Conservation (phyloP, 2,888 invertebrate species). For the Laothoe populi region DNA sequence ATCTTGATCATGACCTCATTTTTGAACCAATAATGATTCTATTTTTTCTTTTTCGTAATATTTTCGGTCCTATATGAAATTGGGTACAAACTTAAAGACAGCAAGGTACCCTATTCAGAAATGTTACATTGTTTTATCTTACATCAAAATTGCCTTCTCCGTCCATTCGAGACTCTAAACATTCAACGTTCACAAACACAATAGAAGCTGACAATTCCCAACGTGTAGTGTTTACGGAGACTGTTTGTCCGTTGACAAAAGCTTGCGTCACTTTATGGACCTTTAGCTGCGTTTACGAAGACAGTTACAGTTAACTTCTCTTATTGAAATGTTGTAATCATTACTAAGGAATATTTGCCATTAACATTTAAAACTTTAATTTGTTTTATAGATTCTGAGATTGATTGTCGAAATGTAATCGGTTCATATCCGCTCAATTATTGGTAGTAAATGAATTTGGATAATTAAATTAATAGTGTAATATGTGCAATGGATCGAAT, state of each 20-base stretch:
- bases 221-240: slow-evolving; percentile 56
- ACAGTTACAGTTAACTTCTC: slow-evolving; percentile 26
- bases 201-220: slow-evolving; percentile 65
- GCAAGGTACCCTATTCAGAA: no score
- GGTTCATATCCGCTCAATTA: slow-evolving; percentile 12
- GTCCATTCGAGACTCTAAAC: not conserved
- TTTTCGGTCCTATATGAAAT: no score
- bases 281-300: slow-evolving; percentile 38
- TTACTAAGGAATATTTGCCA: slow-evolving; percentile 1
- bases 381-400: not conserved
- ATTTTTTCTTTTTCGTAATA: no score
- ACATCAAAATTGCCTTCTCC: slow-evolving; percentile 7
- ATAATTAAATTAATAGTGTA: slow-evolving; percentile 2
- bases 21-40: no score
- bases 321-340: slow-evolving; percentile 22
- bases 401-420: not conserved
- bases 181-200: slow-evolving; percentile 53
- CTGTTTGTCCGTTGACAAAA: slow-evolving; percentile 64
- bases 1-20: no score
- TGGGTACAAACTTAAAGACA: no score
- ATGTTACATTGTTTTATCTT: not conserved
- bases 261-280: slow-evolving; percentile 48
- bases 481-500: not conserved
- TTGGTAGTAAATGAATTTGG: not conserved
- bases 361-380: slow-evolving; percentile 6